Conservation (phyloP, 2,888 invertebrate genomes). For the Lycophotia porphyrea region DNA sequence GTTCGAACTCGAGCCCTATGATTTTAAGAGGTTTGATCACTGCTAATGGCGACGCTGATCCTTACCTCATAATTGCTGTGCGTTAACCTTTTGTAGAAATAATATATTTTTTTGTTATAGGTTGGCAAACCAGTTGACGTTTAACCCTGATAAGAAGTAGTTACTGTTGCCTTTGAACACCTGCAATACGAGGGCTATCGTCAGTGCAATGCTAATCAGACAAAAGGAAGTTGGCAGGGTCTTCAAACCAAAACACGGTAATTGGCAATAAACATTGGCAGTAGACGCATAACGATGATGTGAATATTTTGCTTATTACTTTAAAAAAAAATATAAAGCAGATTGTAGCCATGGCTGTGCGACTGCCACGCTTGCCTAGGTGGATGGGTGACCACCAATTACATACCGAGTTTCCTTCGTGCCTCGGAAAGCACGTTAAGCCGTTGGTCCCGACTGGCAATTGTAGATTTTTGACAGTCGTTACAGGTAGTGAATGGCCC, state of each 20-base stretch:
- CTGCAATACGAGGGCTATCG: not conserved
- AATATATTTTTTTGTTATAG: not conserved
- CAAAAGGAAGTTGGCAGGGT: slow-evolving; percentile 12
- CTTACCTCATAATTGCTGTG: not conserved
- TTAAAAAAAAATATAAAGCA: too few relatives aligned
- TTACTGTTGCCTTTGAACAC: not conserved
- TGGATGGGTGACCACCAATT: too few relatives aligned
- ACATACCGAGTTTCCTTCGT: too few relatives aligned
- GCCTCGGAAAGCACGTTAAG: too few relatives aligned
- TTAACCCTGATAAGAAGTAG: too few relatives aligned
- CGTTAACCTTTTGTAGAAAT: not conserved
- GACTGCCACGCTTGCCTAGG: not conserved
- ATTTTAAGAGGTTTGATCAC: too few relatives aligned
- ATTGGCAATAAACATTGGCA: not conserved
- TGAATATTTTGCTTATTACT: too few relatives aligned
- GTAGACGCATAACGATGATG: too few relatives aligned
- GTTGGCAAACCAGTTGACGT: not conserved
- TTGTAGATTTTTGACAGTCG: too few relatives aligned
- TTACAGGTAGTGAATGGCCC: not conserved
- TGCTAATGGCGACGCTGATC: not conserved
- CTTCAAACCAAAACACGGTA: not conserved
- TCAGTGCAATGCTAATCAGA: not conserved
- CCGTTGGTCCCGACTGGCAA: too few relatives aligned
- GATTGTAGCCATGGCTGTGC: too few relatives aligned
- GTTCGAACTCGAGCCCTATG: too few relatives aligned